These are phyloP conservation scores for Ictalurus furcatus DNA, from an alignment of 2,113 vertebrate species.

Conservation along the genomic window DNA sequence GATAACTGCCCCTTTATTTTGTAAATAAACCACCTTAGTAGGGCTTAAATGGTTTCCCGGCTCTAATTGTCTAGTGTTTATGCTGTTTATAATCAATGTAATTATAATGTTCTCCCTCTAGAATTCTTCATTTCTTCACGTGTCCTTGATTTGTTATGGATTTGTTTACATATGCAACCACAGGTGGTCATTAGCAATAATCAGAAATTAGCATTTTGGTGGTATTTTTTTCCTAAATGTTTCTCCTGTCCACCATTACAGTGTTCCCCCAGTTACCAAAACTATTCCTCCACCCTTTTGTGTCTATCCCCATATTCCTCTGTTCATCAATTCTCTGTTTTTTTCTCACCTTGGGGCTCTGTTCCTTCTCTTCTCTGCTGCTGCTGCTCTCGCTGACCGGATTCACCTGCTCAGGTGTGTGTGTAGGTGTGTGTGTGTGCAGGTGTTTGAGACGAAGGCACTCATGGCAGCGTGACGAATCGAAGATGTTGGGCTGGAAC, in stretches of 20 bases:
- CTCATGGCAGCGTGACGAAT: slow-evolving; percentile 81
- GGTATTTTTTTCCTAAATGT: not conserved
- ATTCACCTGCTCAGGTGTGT: slow-evolving; percentile 18
- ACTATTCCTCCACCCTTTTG: not conserved
- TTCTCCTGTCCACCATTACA: not conserved
- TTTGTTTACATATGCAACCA: not conserved
- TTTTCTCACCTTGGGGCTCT: slow-evolving; percentile 67
- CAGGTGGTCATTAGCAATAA: not conserved
- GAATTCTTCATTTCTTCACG: not conserved
- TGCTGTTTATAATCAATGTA: not conserved
- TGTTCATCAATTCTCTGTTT: slow-evolving; percentile 34
- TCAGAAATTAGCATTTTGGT: not conserved
- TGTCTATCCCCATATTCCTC: slow-evolving; percentile 6
- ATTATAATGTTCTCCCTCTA: not conserved
- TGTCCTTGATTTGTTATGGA: not conserved
- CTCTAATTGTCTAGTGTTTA: too few species aligned
- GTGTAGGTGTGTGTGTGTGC: slow-evolving; percentile 62
- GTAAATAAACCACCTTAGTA: too few species aligned
- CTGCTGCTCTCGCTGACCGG: slow-evolving; percentile 22
- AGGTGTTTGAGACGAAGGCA: slow-evolving; percentile 76
- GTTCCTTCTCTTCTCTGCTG: slow-evolving; percentile 63
- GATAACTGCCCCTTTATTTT: not conserved
- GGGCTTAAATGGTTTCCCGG: too few species aligned
- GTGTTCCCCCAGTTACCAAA: too few species aligned
- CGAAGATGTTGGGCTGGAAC: slow-evolving; percentile 82